phyloP scores from a whole-genome alignment of 2,113 vertebrate species.

The Odocoileus hemionus region DNA sequence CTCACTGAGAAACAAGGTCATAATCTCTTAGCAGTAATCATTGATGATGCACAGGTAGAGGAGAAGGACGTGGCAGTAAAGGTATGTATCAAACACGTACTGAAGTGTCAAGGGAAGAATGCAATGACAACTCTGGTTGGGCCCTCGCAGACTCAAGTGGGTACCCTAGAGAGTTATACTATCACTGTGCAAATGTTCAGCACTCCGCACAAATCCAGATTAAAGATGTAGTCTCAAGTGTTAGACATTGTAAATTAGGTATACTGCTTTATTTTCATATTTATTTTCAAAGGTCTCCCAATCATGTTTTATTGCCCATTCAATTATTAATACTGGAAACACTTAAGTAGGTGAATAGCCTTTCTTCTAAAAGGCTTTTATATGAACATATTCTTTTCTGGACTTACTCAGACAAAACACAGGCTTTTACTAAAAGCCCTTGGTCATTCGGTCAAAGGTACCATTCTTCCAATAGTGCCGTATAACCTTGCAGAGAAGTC shows the following conservation, averaged over 20 bases:
- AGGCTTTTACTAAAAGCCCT: neutral
- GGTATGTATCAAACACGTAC: neutral
- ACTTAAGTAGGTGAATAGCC: neutral
- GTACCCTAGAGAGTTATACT: neutral
- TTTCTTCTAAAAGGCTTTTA: neutral
- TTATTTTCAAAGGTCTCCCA: neutral
- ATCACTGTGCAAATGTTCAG: neutral
- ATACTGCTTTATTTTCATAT: neutral
- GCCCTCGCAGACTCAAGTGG: neutral
- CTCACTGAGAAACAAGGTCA: neutral
- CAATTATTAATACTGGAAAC: neutral
- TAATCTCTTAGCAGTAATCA: neutral
- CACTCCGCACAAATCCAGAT: neutral
- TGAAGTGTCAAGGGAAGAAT: neutral
- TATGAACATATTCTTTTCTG: neutral
- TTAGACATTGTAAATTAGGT: neutral
- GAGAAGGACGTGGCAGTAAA: neutral
- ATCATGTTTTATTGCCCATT: slow-evolving; percentile 14
- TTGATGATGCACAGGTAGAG: neutral
- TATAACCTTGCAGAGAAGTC: neutral
- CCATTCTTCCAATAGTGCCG: neutral
- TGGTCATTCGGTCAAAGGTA: neutral
- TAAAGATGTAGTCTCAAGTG: neutral
- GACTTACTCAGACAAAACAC: neutral
- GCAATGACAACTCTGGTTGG: neutral